Evolutionary conservation across 2,797 vertebrate genomes (phyloP).

Genomic region (Pterois miles): DNA sequence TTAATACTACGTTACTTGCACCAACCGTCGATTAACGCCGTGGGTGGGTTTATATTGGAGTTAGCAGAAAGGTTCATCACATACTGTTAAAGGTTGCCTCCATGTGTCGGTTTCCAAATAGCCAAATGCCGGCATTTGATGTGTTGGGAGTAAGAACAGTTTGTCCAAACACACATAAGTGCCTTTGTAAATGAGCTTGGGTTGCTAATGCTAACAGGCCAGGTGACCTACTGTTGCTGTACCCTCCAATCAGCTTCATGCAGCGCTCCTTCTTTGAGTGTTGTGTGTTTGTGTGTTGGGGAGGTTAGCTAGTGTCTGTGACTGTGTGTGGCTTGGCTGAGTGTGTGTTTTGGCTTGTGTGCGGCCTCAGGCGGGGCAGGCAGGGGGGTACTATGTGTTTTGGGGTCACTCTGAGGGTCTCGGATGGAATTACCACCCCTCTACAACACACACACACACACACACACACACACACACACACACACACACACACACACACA

Average conservation of each 20-base stretch:
- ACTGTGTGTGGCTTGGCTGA: constrained; percentile 63
- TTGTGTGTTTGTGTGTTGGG: constrained; percentile 15
- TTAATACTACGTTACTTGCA: too few relatives aligned
- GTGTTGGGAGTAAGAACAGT: too few relatives aligned
- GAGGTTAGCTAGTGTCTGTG: constrained; percentile 27
- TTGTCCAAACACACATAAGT: too few relatives aligned
- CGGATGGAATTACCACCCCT: constrained; percentile 73
- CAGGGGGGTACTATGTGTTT: constrained; percentile 65
- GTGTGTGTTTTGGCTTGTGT: constrained; percentile 73
- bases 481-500: constrained; percentile 11
- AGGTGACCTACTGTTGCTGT: neutral
- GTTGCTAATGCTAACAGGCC: neutral
- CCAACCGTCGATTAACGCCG: too few relatives aligned
- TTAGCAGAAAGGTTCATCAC: too few relatives aligned
- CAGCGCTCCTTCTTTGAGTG: neutral
- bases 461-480: constrained; percentile 5
- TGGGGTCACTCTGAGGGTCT: constrained; percentile 72
- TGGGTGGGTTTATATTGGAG: too few relatives aligned
- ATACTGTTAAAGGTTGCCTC: too few relatives aligned
- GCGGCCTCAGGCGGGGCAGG: constrained; percentile 58
- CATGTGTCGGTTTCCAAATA: too few relatives aligned
- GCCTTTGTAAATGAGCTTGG: neutral
- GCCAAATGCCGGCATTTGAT: too few relatives aligned
- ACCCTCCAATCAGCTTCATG: neutral
- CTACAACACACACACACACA: constrained; percentile 9